These are phyloP conservation scores for Psittacula cyanocephala DNA, from an alignment of 2,113 vertebrate species.

Conservation along the genomic window DNA sequence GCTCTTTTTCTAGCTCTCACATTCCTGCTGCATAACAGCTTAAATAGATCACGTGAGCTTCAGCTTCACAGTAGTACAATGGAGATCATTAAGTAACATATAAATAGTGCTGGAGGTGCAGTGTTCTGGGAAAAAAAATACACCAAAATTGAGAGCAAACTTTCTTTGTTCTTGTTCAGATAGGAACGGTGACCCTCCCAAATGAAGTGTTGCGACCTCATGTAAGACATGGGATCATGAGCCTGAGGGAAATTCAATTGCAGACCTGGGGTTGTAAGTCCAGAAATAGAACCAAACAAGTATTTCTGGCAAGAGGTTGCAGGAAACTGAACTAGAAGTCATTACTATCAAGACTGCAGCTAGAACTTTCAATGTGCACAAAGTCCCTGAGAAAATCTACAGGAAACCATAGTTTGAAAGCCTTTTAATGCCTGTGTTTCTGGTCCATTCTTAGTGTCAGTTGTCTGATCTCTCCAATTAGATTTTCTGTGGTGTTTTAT, in stretches of 20 bases:
- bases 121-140: neutral
- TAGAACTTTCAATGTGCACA: constrained; percentile 18
- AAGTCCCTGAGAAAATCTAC: neutral
- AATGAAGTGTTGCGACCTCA: constrained; percentile 33
- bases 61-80: neutral
- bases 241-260: constrained; percentile 45
- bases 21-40: neutral
- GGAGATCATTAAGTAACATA: constrained; percentile 24
- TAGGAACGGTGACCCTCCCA: neutral
- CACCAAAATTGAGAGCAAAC: constrained; percentile 12
- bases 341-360: constrained; percentile 6
- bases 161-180: constrained; percentile 34
- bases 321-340: constrained; percentile 48
- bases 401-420: neutral
- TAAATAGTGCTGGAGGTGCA: constrained; percentile 29
- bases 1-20: neutral
- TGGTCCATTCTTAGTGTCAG: neutral
- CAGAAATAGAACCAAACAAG: constrained; percentile 51
- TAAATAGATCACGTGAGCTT: neutral
- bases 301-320: constrained; percentile 25
- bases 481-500: neutral
- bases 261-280: neutral
- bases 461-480: neutral
- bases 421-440: neutral
- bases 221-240: constrained; percentile 45